Base-by-base conservation (phyloP, 2,113 vertebrate species). In the Chelonoidis abingdonii region DNA sequence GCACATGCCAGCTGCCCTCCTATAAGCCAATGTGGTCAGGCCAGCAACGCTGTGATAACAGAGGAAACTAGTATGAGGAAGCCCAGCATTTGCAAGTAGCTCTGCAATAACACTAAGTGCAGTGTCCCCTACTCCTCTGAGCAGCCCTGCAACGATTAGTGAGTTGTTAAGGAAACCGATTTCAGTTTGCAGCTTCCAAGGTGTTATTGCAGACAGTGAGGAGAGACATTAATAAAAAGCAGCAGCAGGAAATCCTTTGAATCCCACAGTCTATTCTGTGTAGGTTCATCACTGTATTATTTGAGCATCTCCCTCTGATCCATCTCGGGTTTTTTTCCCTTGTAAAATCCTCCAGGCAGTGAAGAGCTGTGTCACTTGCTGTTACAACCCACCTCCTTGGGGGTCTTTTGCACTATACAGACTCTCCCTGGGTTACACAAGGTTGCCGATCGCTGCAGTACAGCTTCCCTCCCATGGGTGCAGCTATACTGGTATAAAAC, bases 121-220 rank as follows among this genome's bases (percentile, higher is more conserved):
- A 52, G 2, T 17, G 6, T 31, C 35, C 0, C 44, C 65, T 91
- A 86, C 65, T 21, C 19, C 52, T 89, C 84, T 7, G 21, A 80
- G 75, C 92, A 80, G 91, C 87, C 72, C 91, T 78, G 82, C 56
- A 53, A 21, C 2, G 44, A 50, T 13, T 22, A 14, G 24, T 2
- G 93, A 95, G 89, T 86, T 92, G 90, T 95, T 94, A 91, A 88
- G 95, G 97, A 95, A 93, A 94, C 93, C 87, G 86, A 80, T 79
- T 72, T 69, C 24, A 53, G 90, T 93, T 90, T 89, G 65, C 84
- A 0, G 75, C 93, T 96, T 97, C 94, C 95, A 95, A 53, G 93
- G 95, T 93, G 80, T 75, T 87, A 25, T 1, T 93, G 69, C 86
- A 85, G 85, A 83, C 89, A 76, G 0, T 0, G 25, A 92, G 84